Evolutionary conservation across 2,888 invertebrate genomes (phyloP).

Genomic region (Tetragnatha montana): DNA sequence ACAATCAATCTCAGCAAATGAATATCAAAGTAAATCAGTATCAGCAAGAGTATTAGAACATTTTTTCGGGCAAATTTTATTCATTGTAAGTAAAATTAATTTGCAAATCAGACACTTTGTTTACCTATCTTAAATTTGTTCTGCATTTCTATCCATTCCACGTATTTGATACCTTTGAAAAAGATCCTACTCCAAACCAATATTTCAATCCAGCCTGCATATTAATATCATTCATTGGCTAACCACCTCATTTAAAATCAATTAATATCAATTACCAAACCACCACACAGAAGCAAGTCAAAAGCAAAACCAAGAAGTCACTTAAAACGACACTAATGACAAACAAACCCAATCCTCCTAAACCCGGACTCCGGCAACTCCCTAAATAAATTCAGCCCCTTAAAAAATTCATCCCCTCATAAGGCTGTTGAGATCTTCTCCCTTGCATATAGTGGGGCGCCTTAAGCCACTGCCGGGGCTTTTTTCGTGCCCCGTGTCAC

Average conservation of each 20-base stretch:
- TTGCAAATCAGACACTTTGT: no score
- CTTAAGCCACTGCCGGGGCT: constrained; percentile 15
- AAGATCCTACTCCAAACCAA: background rate
- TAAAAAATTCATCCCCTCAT: constrained; percentile 31
- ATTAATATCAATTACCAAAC: no score
- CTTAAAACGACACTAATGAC: background rate
- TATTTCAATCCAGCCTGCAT: background rate
- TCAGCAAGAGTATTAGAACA: no score
- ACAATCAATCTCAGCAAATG: no score
- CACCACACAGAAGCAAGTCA: no score
- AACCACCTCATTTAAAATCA: background rate
- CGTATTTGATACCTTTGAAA: background rate
- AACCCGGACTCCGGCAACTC: background rate
- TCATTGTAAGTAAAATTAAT: no score
- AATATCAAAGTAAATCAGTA: no score
- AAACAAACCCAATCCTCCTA: background rate
- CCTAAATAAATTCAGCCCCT: constrained; percentile 1
- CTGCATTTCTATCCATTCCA: no score
- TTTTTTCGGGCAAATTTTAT: no score
- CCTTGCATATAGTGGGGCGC: background rate
- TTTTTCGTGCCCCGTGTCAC: constrained; percentile 59
- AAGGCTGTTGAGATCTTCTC: constrained; percentile 16
- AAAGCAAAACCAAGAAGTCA: no score
- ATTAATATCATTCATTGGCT: background rate
- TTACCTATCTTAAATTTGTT: no score